Base-by-base conservation (phyloP, 2,888 invertebrate species). In the Plebejus argus region DNA sequence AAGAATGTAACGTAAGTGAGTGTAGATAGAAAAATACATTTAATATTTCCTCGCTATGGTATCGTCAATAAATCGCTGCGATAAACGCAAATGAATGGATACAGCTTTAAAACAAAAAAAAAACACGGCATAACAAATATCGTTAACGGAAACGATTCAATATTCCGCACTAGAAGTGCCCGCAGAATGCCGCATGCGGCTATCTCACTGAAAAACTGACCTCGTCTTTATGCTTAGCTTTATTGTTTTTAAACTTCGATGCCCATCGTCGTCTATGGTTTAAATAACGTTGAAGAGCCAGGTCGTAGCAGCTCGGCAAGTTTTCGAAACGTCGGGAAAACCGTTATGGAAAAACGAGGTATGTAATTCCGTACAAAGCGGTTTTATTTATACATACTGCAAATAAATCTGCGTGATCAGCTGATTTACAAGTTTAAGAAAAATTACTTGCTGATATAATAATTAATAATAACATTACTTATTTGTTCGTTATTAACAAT, bases 121-220 rank as follows among this genome's bases (percentile, higher is more conserved):
- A 61, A 61, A 61, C 61, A 23, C 53, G 23, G 35, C 58, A 76
- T 76, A 56, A 76, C 35, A 61, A 20, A 39, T 53, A 76, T 76
- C 39, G 61, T 76, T 23, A 61, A 53, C 23, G 76, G 76, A 39
- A 39, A 76, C 39, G 12, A 66, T 61, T 66, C 49, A 66, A 66
- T 66, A 39, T 23, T 66, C 61, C 66, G 66, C 45, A 66, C 61
- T 66, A 66, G 20, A 58, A 76, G 76, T 61, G 76, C 53, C 61
- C 39, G 58, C 45, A 71, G 58, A 39, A 6, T 33, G 71, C 49
- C 77, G 18, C 39, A 77, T 71, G 56, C 35, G 35, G 71, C 28
- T 74, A 28, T 74, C 53, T n/a, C 23, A 28, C 53, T 53, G 49
- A 74, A 74, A 74, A 70, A 70, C 66, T 76, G 70, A 76, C 56